Conservation (phyloP, 1,140 invertebrate genomes). For the Copidosoma floridanum region DNA sequence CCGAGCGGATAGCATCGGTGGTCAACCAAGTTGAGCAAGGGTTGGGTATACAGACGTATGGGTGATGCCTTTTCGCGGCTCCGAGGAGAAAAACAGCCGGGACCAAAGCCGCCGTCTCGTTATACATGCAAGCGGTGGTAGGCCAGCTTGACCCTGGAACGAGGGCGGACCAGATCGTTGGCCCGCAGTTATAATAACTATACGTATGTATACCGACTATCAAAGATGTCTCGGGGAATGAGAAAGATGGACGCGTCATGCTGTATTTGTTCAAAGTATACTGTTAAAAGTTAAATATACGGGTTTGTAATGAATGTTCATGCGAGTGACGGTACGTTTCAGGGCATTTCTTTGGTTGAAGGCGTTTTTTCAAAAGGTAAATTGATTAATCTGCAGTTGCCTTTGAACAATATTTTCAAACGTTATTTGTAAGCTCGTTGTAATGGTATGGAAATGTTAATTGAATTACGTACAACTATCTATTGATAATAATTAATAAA, state of each 20-base stretch:
- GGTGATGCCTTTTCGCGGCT: not conserved
- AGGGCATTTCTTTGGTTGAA: too few relatives aligned
- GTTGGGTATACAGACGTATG: not conserved
- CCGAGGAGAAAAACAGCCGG: not conserved
- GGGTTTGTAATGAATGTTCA: not conserved
- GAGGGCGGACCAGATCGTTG: constrained; percentile 1
- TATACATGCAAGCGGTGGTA: too few relatives aligned
- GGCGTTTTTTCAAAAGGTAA: too few relatives aligned
- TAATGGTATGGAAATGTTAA: too few relatives aligned
- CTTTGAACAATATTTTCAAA: too few relatives aligned
- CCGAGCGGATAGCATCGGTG: not conserved
- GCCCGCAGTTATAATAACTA: not conserved
- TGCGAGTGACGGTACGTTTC: too few relatives aligned
- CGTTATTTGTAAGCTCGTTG: too few relatives aligned
- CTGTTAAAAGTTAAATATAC: constrained; percentile 13
- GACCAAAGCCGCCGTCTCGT: not conserved
- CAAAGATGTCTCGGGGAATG: not conserved
- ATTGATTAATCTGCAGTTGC: too few relatives aligned
- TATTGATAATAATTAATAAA: too few relatives aligned
- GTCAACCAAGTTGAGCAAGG: too few relatives aligned
- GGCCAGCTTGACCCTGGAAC: constrained; percentile 8
- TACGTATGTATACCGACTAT: not conserved
- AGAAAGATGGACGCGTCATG: too few relatives aligned
- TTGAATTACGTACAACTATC: too few relatives aligned
- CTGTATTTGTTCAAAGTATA: not conserved